phyloP scores from a whole-genome alignment of 2,797 vertebrate species.

The Chelon auratus region DNA sequence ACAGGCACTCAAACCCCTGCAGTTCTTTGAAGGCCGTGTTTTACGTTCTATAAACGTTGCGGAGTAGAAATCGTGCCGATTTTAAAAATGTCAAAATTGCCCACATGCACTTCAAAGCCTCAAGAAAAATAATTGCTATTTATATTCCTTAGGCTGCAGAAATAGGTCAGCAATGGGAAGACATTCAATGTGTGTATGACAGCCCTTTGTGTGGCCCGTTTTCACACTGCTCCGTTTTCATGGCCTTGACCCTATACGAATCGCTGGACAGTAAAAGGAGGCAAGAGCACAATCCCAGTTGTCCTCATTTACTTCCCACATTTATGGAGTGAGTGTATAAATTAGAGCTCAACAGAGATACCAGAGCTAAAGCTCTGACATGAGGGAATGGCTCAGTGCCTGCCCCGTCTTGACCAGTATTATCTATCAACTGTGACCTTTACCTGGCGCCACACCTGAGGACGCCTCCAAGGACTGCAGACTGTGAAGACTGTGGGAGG shows the following conservation, averaged over 20 bases:
- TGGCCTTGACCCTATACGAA: constrained; percentile 33
- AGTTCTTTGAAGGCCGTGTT: constrained; percentile 33
- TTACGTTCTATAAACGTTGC: constrained; percentile 21
- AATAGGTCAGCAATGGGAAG: constrained; percentile 23
- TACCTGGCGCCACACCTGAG: constrained; percentile 53
- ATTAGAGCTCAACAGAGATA: constrained; percentile 34
- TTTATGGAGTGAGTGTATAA: constrained; percentile 10
- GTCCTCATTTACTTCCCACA: constrained; percentile 34
- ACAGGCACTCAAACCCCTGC: constrained; percentile 20
- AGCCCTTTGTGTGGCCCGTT: neutral
- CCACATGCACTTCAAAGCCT: constrained; percentile 16
- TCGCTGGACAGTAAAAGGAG: constrained; percentile 20
- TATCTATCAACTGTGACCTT: constrained; percentile 63
- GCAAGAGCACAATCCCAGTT: constrained; percentile 15
- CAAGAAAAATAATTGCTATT: constrained; percentile 8
- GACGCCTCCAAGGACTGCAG: constrained; percentile 48
- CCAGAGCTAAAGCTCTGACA: constrained; percentile 31
- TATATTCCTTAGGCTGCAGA: constrained; percentile 22
- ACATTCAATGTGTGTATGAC: neutral
- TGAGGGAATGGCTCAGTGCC: constrained; percentile 25
- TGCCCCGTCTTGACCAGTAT: constrained; percentile 29
- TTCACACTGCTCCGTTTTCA: constrained; percentile 18
- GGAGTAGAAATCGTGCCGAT: constrained; percentile 6
- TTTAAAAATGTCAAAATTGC: constrained; percentile 25
- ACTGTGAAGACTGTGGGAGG: constrained; percentile 24